Conservation (phyloP, 2,113 vertebrate genomes). For the Ctenodactylus gundi region DNA sequence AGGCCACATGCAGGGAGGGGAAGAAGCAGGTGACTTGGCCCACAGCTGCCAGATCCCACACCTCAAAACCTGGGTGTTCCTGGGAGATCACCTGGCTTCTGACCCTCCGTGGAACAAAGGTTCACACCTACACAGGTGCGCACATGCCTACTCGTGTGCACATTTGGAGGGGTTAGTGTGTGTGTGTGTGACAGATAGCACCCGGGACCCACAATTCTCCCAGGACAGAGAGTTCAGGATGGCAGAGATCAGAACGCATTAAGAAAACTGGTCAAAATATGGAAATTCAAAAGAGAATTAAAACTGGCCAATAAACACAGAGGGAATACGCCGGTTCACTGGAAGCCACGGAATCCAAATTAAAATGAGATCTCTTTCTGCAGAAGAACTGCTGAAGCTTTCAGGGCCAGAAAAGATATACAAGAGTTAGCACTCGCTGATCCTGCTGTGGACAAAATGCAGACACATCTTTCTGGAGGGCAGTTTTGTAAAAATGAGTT, state of each 20-base stretch:
- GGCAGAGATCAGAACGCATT: not conserved
- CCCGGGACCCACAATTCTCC: not conserved
- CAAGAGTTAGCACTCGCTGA: accelerated
- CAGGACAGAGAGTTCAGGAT: not conserved
- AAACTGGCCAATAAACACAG: not conserved
- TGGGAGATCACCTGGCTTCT: not conserved
- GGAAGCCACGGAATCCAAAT: not conserved
- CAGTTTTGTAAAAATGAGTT: slow-evolving; percentile 19
- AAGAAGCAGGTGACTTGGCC: not conserved
- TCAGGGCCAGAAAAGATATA: not conserved
- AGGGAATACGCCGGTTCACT: not conserved
- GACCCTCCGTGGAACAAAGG: not conserved
- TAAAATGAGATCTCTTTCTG: not conserved
- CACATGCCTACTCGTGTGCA: no score
- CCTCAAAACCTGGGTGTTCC: not conserved
- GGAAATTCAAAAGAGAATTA: not conserved
- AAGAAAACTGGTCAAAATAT: not conserved
- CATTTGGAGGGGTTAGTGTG: accelerated
- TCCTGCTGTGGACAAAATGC: not conserved
- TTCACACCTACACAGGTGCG: not conserved
- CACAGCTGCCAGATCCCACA: not conserved
- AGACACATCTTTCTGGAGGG: not conserved
- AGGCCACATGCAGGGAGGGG: accelerated
- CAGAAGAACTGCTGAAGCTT: not conserved
- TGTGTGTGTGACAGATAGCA: not conserved